These are phyloP conservation scores for Phaenicophaeus curvirostris DNA, from an alignment of 2,797 vertebrate species.

Conservation along the genomic window DNA sequence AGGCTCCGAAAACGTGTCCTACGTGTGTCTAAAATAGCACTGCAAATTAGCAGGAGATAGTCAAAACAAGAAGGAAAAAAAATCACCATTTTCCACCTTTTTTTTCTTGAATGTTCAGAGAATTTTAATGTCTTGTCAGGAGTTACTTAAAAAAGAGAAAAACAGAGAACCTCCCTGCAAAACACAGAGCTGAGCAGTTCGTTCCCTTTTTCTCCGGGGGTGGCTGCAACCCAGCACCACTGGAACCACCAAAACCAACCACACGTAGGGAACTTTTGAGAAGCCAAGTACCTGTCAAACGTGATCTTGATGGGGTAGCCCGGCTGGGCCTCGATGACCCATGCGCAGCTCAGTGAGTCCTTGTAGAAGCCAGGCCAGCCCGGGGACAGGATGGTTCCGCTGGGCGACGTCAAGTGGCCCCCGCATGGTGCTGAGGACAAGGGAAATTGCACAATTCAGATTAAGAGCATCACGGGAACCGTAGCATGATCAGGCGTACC, in stretches of 20 bases:
- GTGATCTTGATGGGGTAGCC: constrained; percentile 99
- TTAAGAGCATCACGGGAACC: not conserved
- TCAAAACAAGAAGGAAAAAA: not conserved
- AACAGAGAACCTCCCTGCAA: not conserved
- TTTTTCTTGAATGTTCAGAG: not conserved
- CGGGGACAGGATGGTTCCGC: constrained; percentile 95
- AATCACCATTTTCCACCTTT: not conserved
- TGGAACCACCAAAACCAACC: rapidly evolving
- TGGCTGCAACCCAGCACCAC: rapidly evolving
- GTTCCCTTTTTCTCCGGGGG: rapidly evolving
- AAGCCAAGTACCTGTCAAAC: constrained; percentile 88
- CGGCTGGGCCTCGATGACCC: constrained; percentile 97
- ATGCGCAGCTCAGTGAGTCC: constrained; percentile 96
- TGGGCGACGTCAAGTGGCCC: constrained; percentile 93
- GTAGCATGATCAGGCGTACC: rapidly evolving
- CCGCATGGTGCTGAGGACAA: constrained; percentile 89
- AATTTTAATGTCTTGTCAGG: not conserved
- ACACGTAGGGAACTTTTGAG: rapidly evolving
- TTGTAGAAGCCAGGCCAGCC: constrained; percentile 99
- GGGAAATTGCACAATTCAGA: not conserved
- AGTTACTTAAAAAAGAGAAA: not conserved
- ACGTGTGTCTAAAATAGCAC: rapidly evolving
- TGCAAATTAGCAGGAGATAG: not conserved
- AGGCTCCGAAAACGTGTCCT: not conserved
- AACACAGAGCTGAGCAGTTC: rapidly evolving